Evolutionary conservation across 2,888 invertebrate species (phyloP), one percentile per base, ranked within the genome.

Genomic region (Trichogramma dendrolimi): DNA sequence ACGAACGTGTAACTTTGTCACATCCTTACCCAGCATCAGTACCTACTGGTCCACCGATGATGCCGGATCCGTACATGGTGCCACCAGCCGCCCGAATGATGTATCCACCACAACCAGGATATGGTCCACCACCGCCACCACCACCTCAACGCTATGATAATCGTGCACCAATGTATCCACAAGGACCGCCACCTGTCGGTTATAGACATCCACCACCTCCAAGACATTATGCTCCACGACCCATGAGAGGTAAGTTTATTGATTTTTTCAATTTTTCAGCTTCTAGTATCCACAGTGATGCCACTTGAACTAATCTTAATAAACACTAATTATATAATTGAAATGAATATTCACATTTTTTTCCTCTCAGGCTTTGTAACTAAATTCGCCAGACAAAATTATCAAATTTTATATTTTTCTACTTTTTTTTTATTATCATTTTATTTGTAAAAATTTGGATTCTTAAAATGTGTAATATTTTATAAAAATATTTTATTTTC

Each of bases 181-280:
- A 27, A 27, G 27, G 72, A 4, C 73, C 77, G 4, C 75, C 76
- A 6, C 71, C 77, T 58, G 76, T 48, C 7, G 72, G 73, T 10
- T 78, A 76, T 46, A 70, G 79, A 56, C 75, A 76, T 6, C 67
- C 68, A 10, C 77, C 74, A 55, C 72, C 77, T 53, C 73, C 75
- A 6, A 76, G 80, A 44, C 81, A 75, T 68, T 79, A 79, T 52
- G 76, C 71, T 42, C 76, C 71, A 43, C 76, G 79, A 52, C 77
- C 77, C 8, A 73, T 79, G 67, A 80, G 79, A 54, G 79, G 79
- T 53, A 72, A 79, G 71, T 27, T 27, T 27, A 27, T 27, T 2
- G 27, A 27, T 27, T 27, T 2, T 27, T 27, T 27, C 27, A 27
- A 27, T 27, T 27, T 27, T 27, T 27, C 2, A 27, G 27, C 27